Evolutionary conservation across 2,888 invertebrate species (phyloP), one percentile per base, ranked within the genome.

Genomic region (Chrysodeixis includens): DNA sequence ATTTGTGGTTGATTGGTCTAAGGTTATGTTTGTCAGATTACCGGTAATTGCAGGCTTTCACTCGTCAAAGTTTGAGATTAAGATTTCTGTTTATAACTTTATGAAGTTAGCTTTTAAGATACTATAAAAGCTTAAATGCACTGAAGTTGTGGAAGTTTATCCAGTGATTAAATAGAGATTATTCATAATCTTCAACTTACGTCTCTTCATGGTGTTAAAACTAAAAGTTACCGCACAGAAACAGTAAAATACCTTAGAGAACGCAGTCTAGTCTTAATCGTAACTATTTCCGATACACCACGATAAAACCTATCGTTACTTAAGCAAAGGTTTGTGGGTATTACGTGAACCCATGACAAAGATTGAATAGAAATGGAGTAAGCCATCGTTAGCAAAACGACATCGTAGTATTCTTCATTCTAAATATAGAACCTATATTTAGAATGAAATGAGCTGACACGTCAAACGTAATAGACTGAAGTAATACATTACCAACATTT

Each of bases 401-500:
- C 18, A 49, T 40, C 46, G 46, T 49, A 20, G 46, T 46, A 46
- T 20, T 49, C 18, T 49, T 49, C 20, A 10, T 49, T 49, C 46
- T 20, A 49, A 49, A 49, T 18, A 49, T 49, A 49, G 46, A 2
- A 9, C 9, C 46, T 49, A 49, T 49, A 10, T 49, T 49, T 49
- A 49, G 46, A 49, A 49, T 2, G 46, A 20, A 49, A 49, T 49
- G 46, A 49, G 46, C 46, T 49, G 46, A 49, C 46, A 49, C 46
- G 46, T 49, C 10, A 20, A 49, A 49, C 46, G 46, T 12, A 49
- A 49, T 62, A 60, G 18, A 20, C 46, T 49, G 20, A 20, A 49
- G 20, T 49, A 49, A 49, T 49, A 49, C 46, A 20, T 49, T 46
- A 30, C 62, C 69, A 63, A 57, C 63, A 66, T 69, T 77, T 86